Conservation (phyloP, 2,797 vertebrate species). For the Rhinoraja longicauda region DNA sequence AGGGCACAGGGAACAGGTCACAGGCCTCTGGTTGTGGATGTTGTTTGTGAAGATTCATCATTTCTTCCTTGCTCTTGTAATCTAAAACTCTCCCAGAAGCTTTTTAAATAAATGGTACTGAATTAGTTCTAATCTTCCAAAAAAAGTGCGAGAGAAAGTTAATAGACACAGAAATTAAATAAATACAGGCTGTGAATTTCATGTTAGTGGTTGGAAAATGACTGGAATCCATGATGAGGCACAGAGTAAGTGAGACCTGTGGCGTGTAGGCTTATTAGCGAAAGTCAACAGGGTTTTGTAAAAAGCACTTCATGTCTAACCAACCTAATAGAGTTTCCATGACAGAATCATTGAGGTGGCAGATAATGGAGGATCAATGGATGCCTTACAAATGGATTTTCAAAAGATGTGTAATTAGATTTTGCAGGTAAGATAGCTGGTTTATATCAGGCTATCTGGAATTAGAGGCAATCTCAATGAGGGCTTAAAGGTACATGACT, state of each 20-base stretch:
- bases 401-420: background rate
- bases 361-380: slow-evolving; percentile 5
- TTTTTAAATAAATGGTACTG: background rate
- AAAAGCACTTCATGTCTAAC: background rate
- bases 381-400: background rate
- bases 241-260: background rate
- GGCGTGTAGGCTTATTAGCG: background rate
- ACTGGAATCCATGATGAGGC: background rate
- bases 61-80: no score
- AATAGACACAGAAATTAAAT: background rate
- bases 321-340: background rate
- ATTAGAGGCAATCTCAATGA: background rate
- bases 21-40: no score
- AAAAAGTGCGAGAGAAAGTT: background rate
- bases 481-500: background rate
- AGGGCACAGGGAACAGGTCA: no score
- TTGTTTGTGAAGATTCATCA: no score
- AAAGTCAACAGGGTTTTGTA: background rate
- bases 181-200: background rate
- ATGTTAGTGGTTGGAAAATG: background rate
- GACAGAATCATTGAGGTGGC: slow-evolving; percentile 1
- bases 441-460: background rate
- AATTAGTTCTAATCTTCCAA: background rate
- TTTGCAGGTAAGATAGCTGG: background rate
- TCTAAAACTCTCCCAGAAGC: no score